Conservation (phyloP, 2,113 vertebrate species). For the Heliornis fulica region DNA sequence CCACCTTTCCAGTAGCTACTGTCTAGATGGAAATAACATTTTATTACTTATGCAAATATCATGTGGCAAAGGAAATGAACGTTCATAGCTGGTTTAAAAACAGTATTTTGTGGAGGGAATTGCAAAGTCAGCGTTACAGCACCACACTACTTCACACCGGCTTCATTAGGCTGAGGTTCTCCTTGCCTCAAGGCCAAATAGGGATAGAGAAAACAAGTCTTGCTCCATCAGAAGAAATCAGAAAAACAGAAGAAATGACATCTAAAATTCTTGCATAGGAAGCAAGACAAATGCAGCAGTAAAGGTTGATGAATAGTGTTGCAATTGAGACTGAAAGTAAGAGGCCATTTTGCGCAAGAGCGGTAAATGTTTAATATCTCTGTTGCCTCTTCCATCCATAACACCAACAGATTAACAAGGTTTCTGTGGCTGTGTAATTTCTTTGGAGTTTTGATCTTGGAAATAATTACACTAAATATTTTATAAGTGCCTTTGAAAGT, state of each 20-base stretch:
- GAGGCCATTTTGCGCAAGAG: conserved; percentile 2
- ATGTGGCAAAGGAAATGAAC: neutral
- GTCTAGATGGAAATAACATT: neutral
- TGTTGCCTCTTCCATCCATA: neutral
- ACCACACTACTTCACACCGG: neutral
- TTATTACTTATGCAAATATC: neutral
- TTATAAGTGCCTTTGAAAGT: conserved; percentile 5
- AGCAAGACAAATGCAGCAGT: neutral
- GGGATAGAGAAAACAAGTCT: neutral
- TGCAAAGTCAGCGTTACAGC: neutral
- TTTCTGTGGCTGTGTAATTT: neutral
- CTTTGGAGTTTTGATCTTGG: conserved; percentile 28
- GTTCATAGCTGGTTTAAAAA: neutral
- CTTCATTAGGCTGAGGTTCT: conserved; percentile 21
- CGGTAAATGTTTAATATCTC: conserved; percentile 44
- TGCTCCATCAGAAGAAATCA: conserved; percentile 9
- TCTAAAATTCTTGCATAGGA: neutral
- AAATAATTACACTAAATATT: conserved; percentile 51
- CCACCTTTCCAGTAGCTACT: neutral
- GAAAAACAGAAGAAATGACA: too few species aligned
- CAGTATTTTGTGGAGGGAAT: neutral
- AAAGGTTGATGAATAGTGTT: neutral
- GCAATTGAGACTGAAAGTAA: neutral
- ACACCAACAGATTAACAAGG: conserved; percentile 48
- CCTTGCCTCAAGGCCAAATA: neutral